Conservation (phyloP, 2,797 vertebrate species). For the Cercopithecus diana region DNA sequence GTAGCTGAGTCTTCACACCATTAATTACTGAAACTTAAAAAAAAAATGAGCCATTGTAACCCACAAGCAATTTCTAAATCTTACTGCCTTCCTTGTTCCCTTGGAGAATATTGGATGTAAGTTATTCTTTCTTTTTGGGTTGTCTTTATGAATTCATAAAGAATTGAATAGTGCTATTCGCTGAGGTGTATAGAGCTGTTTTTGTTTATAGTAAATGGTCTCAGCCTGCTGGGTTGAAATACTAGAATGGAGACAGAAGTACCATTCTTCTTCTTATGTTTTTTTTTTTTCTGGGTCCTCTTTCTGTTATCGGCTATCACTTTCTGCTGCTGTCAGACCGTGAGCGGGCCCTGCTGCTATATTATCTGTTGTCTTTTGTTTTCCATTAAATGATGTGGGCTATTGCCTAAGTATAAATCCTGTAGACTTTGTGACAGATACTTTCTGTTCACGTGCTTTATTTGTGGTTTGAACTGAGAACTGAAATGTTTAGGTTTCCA, state of each 20-base stretch:
- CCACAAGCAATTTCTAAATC: background rate
- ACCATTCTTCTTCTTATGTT: conserved; percentile 19
- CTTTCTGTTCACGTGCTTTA: background rate
- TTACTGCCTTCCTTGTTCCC: background rate
- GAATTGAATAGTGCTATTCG: background rate
- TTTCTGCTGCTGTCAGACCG: conserved; percentile 38
- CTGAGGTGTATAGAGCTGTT: conserved; percentile 14
- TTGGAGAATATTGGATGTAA: background rate
- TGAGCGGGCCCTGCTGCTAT: background rate
- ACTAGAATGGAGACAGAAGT: conserved; percentile 54
- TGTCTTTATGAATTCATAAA: conserved; percentile 33
- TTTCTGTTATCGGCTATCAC: conserved; percentile 55
- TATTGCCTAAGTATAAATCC: background rate
- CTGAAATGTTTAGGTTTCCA: background rate
- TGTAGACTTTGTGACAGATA: background rate
- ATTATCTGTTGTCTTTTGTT: background rate
- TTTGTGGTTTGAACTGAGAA: background rate
- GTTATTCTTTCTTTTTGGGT: background rate
- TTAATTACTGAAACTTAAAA: conserved; percentile 10
- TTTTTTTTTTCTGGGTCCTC: conserved; percentile 3
- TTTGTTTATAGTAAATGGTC: conserved; percentile 38
- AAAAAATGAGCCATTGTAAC: background rate
- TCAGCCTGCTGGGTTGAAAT: conserved; percentile 30
- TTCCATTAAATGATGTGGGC: background rate
- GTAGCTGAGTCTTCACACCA: background rate